A percentile compares a stretch with the other conserved stretches of the same genome.
Conservation (phyloP, 2,113 vertebrate genomes). For the Gnathonemus echidnorhynchus region DNA sequence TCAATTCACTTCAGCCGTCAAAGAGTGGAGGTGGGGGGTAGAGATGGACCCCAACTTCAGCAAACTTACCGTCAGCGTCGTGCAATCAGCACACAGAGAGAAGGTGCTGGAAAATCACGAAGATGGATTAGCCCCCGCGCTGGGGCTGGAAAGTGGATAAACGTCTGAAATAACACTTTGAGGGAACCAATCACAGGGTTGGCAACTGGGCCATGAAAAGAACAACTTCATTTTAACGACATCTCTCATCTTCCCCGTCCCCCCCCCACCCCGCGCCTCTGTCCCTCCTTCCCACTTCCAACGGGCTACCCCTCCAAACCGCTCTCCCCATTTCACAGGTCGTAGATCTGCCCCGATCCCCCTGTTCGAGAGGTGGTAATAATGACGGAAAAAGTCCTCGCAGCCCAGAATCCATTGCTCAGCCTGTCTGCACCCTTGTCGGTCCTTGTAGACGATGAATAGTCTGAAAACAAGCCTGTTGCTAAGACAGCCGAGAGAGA, state of each 20-base stretch:
- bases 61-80: background rate
- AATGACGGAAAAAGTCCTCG: slow-evolving; percentile 6
- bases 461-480: background rate
- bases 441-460: background rate
- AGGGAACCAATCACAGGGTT: slow-evolving; percentile 38
- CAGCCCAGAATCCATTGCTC: background rate
- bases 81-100: background rate
- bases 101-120: slow-evolving; percentile 2
- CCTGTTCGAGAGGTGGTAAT: background rate
- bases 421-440: slow-evolving; percentile 16
- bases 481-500: background rate
- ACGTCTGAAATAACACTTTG: slow-evolving; percentile 13
- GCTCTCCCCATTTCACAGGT: background rate
- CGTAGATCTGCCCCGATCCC: background rate
- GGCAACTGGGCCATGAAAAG: slow-evolving; percentile 32
- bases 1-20: background rate
- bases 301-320: background rate
- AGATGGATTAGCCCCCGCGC: slow-evolving; percentile 32
- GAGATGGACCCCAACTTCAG: background rate
- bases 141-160: slow-evolving; percentile 33
- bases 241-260: background rate
- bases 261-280: background rate
- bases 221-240: slow-evolving; percentile 30
- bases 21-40: background rate
- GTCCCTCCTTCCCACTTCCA: background rate